phyloP scores from a whole-genome alignment of 2,113 vertebrate genomes.

The Butorides virescens region DNA sequence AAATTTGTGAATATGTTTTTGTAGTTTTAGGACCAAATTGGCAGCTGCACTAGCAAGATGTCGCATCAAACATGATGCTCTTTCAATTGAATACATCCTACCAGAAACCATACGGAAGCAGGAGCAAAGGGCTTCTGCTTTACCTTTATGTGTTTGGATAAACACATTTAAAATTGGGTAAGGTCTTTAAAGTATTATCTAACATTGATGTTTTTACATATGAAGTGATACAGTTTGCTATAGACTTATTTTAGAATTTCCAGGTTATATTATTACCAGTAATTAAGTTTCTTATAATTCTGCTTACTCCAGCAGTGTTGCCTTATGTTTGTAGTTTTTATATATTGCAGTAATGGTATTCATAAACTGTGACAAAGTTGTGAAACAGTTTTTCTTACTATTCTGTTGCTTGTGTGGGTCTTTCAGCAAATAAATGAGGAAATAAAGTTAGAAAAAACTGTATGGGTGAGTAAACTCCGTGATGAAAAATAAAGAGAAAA shows the following conservation, averaged over 20 bases:
- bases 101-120: slow-evolving; percentile 80
- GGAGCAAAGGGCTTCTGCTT: slow-evolving; percentile 76
- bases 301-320: not conserved
- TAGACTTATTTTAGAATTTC: not conserved
- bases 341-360: not conserved
- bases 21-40: slow-evolving; percentile 86
- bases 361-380: not conserved
- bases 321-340: not conserved
- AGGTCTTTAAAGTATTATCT: not conserved
- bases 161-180: slow-evolving; percentile 86
- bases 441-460: not conserved
- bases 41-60: slow-evolving; percentile 87
- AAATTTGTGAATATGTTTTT: slow-evolving; percentile 1
- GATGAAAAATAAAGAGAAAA: not conserved
- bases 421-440: not conserved
- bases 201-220: not conserved
- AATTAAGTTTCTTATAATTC: not conserved
- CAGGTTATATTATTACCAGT: not conserved
- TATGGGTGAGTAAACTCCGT: not conserved
- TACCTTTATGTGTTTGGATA: slow-evolving; percentile 86
- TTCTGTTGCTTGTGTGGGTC: not conserved
- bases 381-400: not conserved
- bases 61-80: slow-evolving; percentile 85
- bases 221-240: not conserved
- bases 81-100: slow-evolving; percentile 81